phyloP scores from a whole-genome alignment of 2,113 vertebrate species.

The Macroglossus sobrinus region DNA sequence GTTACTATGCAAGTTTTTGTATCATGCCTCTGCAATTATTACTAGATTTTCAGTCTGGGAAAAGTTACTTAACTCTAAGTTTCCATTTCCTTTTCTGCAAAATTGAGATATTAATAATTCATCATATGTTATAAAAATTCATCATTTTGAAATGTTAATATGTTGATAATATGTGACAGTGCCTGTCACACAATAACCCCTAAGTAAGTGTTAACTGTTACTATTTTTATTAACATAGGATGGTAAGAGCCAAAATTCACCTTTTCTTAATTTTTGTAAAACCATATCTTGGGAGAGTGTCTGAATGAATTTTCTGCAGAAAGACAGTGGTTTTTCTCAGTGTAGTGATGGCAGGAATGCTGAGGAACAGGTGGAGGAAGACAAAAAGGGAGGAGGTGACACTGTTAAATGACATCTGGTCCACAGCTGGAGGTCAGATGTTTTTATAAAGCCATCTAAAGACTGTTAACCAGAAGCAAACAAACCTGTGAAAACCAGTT shows the following conservation, averaged over 20 bases:
- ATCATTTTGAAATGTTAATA: background rate
- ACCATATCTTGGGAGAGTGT: background rate
- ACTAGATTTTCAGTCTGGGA: background rate
- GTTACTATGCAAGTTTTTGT: background rate
- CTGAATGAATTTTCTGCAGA: background rate
- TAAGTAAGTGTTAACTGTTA: background rate
- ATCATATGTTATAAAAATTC: background rate
- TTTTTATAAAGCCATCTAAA: slow-evolving; percentile 37
- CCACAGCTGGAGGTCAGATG: background rate
- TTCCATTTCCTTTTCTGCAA: background rate
- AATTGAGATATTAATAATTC: background rate
- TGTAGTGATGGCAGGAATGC: background rate
- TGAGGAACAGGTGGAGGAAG: background rate
- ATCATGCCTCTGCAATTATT: background rate
- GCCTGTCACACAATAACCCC: background rate
- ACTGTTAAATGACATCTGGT: background rate
- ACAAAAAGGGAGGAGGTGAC: background rate
- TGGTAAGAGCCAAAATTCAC: background rate
- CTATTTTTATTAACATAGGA: background rate
- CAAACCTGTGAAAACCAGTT: background rate
- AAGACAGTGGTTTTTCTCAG: background rate
- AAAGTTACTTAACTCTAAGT: background rate
- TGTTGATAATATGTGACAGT: too few relatives aligned
- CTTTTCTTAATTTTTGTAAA: slow-evolving; percentile 12
- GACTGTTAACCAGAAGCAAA: slow-evolving; percentile 49